Evolutionary conservation across 1,140 invertebrate genomes (phyloP), one percentile per base, ranked within the genome.

Genomic region (Colletes gigas): DNA sequence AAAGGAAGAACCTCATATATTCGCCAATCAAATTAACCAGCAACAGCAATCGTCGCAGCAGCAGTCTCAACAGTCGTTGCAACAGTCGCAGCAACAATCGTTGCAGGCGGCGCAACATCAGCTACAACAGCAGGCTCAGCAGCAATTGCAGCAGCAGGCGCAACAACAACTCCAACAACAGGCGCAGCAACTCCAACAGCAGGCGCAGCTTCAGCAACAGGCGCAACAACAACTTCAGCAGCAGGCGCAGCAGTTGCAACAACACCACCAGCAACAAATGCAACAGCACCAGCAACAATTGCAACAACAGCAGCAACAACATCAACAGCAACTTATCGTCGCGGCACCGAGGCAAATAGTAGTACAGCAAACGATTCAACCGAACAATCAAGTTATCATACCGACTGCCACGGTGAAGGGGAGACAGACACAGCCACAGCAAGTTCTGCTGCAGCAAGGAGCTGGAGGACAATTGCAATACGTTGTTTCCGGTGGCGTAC

Each of bases 401-500:
- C 92, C 94, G 79, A 76, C 91, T 78, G 69, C 88, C 0, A 82
- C 91, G 19, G 86, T 94, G 6, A 93, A 94, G 47, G 82, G 74
- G 4, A 88, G 91, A 39, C 88, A 92, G 12, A 89, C 94, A 0
- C 93, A 92, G 14, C 77, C 90, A 0, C 92, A 94, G 30, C 93
- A 94, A 73, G 92, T 94, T 30, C 73, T 94, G 4, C 71, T 93
- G 3, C 93, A 93, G 67, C 93, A 94, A 54, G 87, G 90, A 68
- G 81, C 92, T 0, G 85, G 91, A 19, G 92, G 92, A 5, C 92
- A 93, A 52, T 78, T 93, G 7, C 94, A 95, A 59, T 95, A 95
- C 39, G 94, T 95, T 0, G 91, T 95, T 15, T 94, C 94, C 19
- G 94, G 94, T 41, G 92, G 93, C 21, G 91, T 93, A 0, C 93